phyloP scores from a whole-genome alignment of 2,113 vertebrate genomes.

The Elaphurus davidianus region DNA sequence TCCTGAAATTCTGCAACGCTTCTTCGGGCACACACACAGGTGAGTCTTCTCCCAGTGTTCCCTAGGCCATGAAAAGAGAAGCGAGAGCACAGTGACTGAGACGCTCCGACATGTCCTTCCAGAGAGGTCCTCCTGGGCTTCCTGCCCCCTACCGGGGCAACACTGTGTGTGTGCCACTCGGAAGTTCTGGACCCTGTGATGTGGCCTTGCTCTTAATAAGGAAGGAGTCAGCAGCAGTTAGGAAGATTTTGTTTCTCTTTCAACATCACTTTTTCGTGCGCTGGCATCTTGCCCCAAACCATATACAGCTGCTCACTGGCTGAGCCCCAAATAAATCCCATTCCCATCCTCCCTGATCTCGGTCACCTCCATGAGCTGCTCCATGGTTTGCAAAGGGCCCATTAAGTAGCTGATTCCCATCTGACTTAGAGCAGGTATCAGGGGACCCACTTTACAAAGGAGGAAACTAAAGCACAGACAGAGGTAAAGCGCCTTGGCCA shows the following conservation, averaged over 20 bases:
- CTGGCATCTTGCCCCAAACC: not conserved
- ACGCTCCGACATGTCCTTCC: rapidly evolving
- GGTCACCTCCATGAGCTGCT: rapidly evolving
- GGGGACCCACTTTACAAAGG: not conserved
- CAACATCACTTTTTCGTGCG: not conserved
- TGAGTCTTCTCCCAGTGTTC: not conserved
- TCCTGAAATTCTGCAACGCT: not conserved
- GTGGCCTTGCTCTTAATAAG: not conserved
- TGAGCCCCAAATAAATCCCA: not conserved
- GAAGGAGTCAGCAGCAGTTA: not conserved
- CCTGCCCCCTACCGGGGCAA: not conserved
- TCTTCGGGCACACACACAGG: rapidly evolving
- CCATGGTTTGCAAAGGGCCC: not conserved
- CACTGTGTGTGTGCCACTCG: rapidly evolving
- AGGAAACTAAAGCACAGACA: not conserved
- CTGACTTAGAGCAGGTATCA: too few species aligned
- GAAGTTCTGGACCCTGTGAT: not conserved
- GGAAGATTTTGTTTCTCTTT: not conserved
- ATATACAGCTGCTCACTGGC: not conserved
- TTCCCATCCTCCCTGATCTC: not conserved
- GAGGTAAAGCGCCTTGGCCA: not conserved
- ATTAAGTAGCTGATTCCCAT: too few species aligned
- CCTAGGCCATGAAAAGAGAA: not conserved
- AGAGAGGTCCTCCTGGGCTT: not conserved
- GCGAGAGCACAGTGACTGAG: rapidly evolving